A percentile compares a stretch with the other conserved stretches of the same genome.
Evolutionary conservation across 2,797 vertebrate species (phyloP).

Genomic region (Poeciliopsis paucimaculata): DNA sequence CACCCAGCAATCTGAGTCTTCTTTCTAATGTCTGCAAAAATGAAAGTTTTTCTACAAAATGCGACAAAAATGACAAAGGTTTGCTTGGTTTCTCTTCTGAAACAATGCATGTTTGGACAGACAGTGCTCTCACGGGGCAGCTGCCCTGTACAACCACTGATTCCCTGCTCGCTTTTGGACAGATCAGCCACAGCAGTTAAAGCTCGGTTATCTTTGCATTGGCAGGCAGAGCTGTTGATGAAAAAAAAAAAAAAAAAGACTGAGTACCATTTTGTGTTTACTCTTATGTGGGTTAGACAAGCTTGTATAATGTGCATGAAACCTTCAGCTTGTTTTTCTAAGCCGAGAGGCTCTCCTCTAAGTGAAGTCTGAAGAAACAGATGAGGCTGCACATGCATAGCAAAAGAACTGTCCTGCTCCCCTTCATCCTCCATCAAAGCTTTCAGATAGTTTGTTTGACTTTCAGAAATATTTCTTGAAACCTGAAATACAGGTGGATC

Average conservation of each 20-base stretch:
- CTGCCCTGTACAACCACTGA: slow-evolving; percentile 12
- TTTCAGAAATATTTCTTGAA: slow-evolving; percentile 1
- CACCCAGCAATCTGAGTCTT: not conserved
- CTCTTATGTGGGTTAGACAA: slow-evolving; percentile 32
- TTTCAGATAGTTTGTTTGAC: slow-evolving; percentile 5
- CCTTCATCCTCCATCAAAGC: not conserved
- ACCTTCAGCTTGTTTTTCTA: slow-evolving; percentile 19
- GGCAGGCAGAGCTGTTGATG: slow-evolving; percentile 6
- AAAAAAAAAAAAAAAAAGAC: slow-evolving; percentile 9
- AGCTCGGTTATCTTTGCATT: slow-evolving; percentile 38
- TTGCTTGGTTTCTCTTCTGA: slow-evolving; percentile 4
- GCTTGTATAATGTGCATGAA: slow-evolving; percentile 1
- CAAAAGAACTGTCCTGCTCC: not conserved
- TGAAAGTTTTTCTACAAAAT: slow-evolving; percentile 13
- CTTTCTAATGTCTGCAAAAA: slow-evolving; percentile 25
- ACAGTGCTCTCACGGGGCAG: not conserved
- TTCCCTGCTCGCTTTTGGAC: slow-evolving; percentile 33
- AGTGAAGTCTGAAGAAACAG: not conserved
- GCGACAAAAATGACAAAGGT: slow-evolving; percentile 14
- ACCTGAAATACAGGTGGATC: not conserved
- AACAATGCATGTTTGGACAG: not conserved
- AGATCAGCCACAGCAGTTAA: slow-evolving; percentile 31
- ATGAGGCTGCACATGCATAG: not conserved
- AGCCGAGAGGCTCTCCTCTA: not conserved
- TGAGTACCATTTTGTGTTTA: slow-evolving; percentile 27